phyloP scores from a whole-genome alignment of 2,113 vertebrate species.

The Tenebrosternarchus preto region DNA sequence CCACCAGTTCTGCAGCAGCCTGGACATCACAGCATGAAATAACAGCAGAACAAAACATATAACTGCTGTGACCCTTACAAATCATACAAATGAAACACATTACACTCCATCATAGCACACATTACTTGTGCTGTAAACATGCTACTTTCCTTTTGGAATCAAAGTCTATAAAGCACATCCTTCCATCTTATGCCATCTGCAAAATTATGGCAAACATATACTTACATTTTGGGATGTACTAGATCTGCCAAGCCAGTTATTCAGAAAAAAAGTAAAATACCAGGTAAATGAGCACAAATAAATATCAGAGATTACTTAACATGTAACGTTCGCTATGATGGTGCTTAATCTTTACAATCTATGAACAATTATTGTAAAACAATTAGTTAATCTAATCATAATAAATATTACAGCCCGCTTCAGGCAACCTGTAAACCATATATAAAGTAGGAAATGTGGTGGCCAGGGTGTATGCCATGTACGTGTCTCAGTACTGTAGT shows the following conservation, averaged over 20 bases:
- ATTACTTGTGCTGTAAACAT: background rate
- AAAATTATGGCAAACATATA: background rate
- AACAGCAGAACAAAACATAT: background rate
- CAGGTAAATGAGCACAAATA: background rate
- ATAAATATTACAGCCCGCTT: background rate
- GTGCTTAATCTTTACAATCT: background rate
- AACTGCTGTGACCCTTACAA: background rate
- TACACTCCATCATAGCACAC: background rate
- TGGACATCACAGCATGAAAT: conserved; percentile 56
- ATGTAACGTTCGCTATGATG: background rate
- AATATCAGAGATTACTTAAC: background rate
- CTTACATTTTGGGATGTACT: background rate
- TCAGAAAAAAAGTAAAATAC: background rate
- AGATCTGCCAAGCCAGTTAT: background rate
- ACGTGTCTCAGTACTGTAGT: conserved; percentile 24
- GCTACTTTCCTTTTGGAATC: background rate
- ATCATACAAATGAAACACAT: background rate
- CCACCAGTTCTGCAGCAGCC: conserved; percentile 98
- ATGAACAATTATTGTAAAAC: background rate
- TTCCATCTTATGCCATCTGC: background rate
- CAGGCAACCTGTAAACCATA: background rate
- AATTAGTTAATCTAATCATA: background rate
- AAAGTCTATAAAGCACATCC: background rate
- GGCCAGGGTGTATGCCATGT: conserved; percentile 32
- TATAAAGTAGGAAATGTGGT: conserved; percentile 6